Evolutionary conservation across 2,888 invertebrate species (phyloP), one percentile per base, ranked within the genome.

Genomic region (Flexamia atlantica): DNA sequence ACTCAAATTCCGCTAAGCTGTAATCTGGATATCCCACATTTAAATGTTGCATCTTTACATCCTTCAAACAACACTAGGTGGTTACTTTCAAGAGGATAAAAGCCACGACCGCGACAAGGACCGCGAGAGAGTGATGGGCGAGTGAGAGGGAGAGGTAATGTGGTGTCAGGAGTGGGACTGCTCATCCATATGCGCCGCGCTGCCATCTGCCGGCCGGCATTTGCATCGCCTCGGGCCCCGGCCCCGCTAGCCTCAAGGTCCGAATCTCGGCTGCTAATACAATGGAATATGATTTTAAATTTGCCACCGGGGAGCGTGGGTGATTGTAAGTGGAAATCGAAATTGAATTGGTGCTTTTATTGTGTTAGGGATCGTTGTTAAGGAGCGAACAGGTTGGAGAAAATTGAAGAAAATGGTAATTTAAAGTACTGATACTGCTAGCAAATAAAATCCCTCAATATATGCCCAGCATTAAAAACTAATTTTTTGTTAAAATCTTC

Each of bases 161-260:
- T 64, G 64, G 64, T 28, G 64, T 64, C 57, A 42, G 30, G 50
- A n/a, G 46, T 23, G 46, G 46, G 28, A 28, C 7, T 42, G 12
- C 76, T 76, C 76, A 76, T 76, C 76, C 76, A 76, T 76, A 76
- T 76, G 36, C 76, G 40, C 28, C 72, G 25, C 36, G 76, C 40
- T 40, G 76, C 46, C 46, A 72, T 72, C 72, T 72, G 72, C 40
- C 72, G 46, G n/a, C 28, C 10, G 1, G 46, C 3, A 74, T 74
- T 74, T 23, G 74, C 74, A 74, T 74, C 42, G 74, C 74, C 74
- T 40, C 23, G 25, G 46, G 74, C 17, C n/a, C n/a, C n/a, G 42
- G 72, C 46, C 46, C 46, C 46, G 17, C 10, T 46, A 46, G 46
- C 46, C 53, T 53, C 64, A 64, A 64, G 64, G 64, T 64, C 64